Base-by-base conservation (phyloP, 2,113 vertebrate genomes). In the Embiotoca jacksoni region DNA sequence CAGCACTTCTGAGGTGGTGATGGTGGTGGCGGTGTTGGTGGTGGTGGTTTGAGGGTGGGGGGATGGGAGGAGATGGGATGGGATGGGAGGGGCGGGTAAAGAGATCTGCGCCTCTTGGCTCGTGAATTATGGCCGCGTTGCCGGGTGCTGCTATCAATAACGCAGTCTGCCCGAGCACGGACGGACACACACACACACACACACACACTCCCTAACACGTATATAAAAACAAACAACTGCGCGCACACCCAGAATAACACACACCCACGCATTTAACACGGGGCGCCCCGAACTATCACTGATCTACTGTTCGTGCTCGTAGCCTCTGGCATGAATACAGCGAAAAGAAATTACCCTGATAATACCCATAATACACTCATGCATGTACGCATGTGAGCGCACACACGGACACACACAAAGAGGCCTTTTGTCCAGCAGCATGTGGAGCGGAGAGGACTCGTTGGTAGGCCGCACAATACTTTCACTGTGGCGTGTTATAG, bases 1-100 rank as follows among this genome's bases (percentile, higher is more conserved):
- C 91, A 94, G 93, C 91, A 92, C 86, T 93, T 90, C 88, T 88
- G 79, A 81, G 85, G 85, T 76, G 86, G 78, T 63, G 79, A 54
- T 65, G 78, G 37, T 72, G 75, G 65, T 60, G 78, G 35, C 72
- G 86, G 78, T 62, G 23, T 23, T 23, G 79, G 56, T 65, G 77
- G 41, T 72, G 75, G 62, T 63, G 76, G 35, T 73, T 69, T 68
- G 67, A 52, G 72, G 75, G 55, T 70, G 75, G 66, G 52, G 69
- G 75, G 66, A 50, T 67, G 75, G 46, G 13, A 7, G 37, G 78
- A 79, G 72, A 57, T 59, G 86, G 76, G 73, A 59, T 52, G 66
- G 56, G 75, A 65, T 11, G 64, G 81, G 68, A 33, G 64, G 84
- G 86, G 80, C n/a, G 4, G 4, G 77, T 50, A 58, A 49, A 61